Conservation (phyloP, 2,113 vertebrate species). For the Alligator sinensis region DNA sequence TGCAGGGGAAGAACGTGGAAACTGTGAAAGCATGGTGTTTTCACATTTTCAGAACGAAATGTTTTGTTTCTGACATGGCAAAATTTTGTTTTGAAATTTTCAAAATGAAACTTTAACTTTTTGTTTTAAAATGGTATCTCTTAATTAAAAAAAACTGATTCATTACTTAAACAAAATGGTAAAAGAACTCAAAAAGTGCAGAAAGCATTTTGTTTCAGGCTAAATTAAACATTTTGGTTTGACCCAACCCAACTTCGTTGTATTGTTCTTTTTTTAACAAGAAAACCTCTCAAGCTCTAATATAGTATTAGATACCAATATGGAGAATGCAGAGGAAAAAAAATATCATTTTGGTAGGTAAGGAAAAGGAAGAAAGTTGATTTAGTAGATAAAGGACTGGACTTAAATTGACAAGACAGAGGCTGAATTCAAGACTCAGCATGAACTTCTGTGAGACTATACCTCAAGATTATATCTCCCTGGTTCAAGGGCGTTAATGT, state of each 20-base stretch:
- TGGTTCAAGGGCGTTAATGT: no score
- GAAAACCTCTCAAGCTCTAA: not conserved
- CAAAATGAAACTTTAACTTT: not conserved
- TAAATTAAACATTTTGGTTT: no score
- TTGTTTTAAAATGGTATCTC: not conserved
- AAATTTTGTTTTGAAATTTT: not conserved
- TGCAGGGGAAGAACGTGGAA: no score
- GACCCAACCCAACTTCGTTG: no score
- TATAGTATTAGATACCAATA: not conserved
- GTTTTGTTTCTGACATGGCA: not conserved
- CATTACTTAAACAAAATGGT: no score
- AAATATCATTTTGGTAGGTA: not conserved
- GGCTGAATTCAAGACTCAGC: not conserved
- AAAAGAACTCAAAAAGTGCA: not conserved
- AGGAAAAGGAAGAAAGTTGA: not conserved
- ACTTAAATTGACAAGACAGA: not conserved
- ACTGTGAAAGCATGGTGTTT: not conserved
- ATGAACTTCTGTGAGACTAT: not conserved
- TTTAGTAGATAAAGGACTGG: not conserved
- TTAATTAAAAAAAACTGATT: not conserved
- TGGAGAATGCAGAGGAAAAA: not conserved
- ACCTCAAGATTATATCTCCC: no score
- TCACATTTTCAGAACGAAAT: not conserved
- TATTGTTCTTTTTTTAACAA: not conserved
- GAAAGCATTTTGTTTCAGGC: not conserved